Evolutionary conservation across 2,888 invertebrate species (phyloP).

Genomic region (Eledona agricola): DNA sequence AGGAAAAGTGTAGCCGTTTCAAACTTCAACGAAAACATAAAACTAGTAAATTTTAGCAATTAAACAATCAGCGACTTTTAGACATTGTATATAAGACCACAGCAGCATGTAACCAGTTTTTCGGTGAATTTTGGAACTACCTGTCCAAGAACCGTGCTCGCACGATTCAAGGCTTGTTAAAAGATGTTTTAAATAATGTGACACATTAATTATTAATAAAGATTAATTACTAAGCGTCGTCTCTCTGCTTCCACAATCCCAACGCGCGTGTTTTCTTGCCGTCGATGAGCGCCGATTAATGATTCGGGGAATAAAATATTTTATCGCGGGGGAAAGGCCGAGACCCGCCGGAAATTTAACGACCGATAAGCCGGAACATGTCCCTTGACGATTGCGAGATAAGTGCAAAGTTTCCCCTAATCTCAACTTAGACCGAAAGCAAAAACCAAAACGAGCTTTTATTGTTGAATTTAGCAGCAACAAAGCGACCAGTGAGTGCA

Average conservation of each 20-base stretch:
- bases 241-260: constrained; percentile 18
- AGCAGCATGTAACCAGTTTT: constrained; percentile 45
- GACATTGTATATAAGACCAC: constrained; percentile 43
- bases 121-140: constrained; percentile 59
- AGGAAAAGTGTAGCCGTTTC: constrained; percentile 53
- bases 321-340: constrained; percentile 22
- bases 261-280: constrained; percentile 18
- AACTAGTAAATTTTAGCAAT: constrained; percentile 30
- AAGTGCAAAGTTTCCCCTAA: constrained; percentile 31
- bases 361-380: constrained; percentile 29
- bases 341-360: constrained; percentile 23
- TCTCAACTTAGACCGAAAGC: constrained; percentile 25
- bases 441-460: constrained; percentile 26
- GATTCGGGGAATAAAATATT: constrained; percentile 19
- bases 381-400: constrained; percentile 30
- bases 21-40: constrained; percentile 59
- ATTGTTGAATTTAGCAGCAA: constrained; percentile 14
- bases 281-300: constrained; percentile 11
- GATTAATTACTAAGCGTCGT: constrained; percentile 45
- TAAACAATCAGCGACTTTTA: constrained; percentile 40
- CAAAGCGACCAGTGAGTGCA: no score
- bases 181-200: constrained; percentile 59
- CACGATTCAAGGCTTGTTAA: constrained; percentile 48
- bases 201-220: constrained; percentile 59
- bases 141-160: constrained; percentile 30